These are phyloP conservation scores for Phoronis australis DNA, from an alignment of 2,888 invertebrate genomes.

Conservation along the genomic window DNA sequence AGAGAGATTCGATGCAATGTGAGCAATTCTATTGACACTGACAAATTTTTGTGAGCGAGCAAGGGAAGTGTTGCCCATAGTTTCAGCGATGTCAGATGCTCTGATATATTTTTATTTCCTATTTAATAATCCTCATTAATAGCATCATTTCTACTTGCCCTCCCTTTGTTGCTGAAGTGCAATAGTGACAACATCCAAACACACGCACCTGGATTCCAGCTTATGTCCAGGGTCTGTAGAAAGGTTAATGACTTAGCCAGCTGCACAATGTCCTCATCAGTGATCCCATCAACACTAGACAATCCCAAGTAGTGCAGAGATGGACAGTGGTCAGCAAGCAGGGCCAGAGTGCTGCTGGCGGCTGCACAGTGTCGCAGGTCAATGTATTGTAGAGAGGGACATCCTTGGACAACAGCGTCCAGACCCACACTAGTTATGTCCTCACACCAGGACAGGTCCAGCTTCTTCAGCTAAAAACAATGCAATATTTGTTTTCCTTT, in stretches of 20 bases:
- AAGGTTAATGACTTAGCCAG: conserved; percentile 14
- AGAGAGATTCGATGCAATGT: no score
- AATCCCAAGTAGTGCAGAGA: conserved; percentile 14
- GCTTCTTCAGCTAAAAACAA: conserved; percentile 21
- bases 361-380: not conserved
- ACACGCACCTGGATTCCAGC: conserved; percentile 23
- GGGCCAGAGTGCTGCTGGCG: conserved; percentile 13
- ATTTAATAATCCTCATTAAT: no score
- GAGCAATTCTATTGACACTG: no score
- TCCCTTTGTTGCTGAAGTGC: no score
- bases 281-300: conserved; percentile 15
- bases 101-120: no score
- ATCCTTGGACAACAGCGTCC: conserved; percentile 16
- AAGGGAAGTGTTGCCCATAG: no score
- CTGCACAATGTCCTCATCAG: conserved; percentile 12
- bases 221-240: conserved; percentile 18
- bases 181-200: no score
- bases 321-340: conserved; percentile 17
- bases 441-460: conserved; percentile 28
- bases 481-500: no score
- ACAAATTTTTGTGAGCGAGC: no score
- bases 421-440: conserved; percentile 21
- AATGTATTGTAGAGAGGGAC: conserved; percentile 7
- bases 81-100: no score
- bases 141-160: no score